Evolutionary conservation across 2,888 invertebrate genomes (phyloP), one percentile per base, ranked within the genome.

Genomic region (Andrena hattorfiana): DNA sequence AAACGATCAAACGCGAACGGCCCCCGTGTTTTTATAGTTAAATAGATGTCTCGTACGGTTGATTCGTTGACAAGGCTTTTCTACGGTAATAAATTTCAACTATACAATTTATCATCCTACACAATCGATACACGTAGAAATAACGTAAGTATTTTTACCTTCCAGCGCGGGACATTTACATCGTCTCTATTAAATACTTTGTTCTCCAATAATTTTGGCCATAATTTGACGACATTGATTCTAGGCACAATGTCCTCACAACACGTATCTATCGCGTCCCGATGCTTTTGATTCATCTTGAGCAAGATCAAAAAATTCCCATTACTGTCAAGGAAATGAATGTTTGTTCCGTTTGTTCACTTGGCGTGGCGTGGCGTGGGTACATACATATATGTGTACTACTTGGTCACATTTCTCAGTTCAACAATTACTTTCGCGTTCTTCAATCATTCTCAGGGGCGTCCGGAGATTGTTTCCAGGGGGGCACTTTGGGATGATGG

Each of bases 1-100:
- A 94, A 86, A 78, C 90, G 91, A n/a, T 82, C 26, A 73, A 91
- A 94, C 2, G 94, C 94, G 20, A 84, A 23, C 1, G 94, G 94
- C 4, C 94, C 94, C 75, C 94, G 87, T 2, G 92, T 93, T 81
- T 91, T 93, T 23, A 93, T 89, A 0, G 89, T 92, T 8, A 85
- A 64, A 68, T 88, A 89, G 49, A 93, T 90, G 13, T 92, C 91
- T 5, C 79, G 81, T 0, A 86, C 64, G 2, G 89, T 93, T 16
- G 85, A 83, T 16, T 23, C 1, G 2, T 82, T 70, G 0, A 64
- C 63, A 20, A 93, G 72, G 23, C 81, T 85, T 23, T 73, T 72
- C 93, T 94, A 71, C 7, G 89, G 85, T 20, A 20, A 63, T 23
- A 42, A 49, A 62, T 26, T 74, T 62, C 28, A 28, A 28, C 63